Evolutionary conservation across 2,797 vertebrate genomes (phyloP).

Genomic region (Cetoscarus ocellatus): DNA sequence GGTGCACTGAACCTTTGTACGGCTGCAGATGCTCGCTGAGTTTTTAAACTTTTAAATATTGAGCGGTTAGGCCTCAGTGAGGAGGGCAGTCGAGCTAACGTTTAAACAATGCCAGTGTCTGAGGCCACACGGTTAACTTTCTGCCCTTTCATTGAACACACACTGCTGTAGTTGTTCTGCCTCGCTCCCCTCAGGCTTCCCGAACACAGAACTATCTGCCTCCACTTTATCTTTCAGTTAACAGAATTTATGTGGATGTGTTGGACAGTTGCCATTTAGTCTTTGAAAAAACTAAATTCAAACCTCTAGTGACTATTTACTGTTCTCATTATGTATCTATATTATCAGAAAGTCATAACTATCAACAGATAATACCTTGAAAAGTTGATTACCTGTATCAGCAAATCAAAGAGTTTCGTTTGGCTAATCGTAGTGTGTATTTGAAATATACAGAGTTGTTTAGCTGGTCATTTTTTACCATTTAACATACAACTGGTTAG

Average conservation of each 20-base stretch:
- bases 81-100: conserved; percentile 27
- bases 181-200: conserved; percentile 18
- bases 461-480: too few species aligned
- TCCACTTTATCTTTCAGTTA: conserved; percentile 32
- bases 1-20: conserved; percentile 51
- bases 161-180: conserved; percentile 22
- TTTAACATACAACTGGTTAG: too few species aligned
- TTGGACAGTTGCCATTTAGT: conserved; percentile 13
- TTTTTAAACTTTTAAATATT: conserved; percentile 54
- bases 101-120: conserved; percentile 48
- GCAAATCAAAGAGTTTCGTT: too few species aligned
- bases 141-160: conserved; percentile 35
- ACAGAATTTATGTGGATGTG: conserved; percentile 22
- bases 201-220: conserved; percentile 30
- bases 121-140: conserved; percentile 37
- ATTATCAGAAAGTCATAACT: too few species aligned
- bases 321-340: conserved; percentile 7
- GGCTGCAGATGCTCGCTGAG: conserved; percentile 48
- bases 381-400: too few species aligned
- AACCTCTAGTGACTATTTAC: conserved; percentile 7
- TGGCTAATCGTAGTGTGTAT: too few species aligned
- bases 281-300: not conserved
- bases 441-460: too few species aligned
- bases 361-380: too few species aligned
- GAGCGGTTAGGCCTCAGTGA: conserved; percentile 40